phyloP scores from a whole-genome alignment of 2,113 vertebrate species.

The Dipodomys spectabilis region DNA sequence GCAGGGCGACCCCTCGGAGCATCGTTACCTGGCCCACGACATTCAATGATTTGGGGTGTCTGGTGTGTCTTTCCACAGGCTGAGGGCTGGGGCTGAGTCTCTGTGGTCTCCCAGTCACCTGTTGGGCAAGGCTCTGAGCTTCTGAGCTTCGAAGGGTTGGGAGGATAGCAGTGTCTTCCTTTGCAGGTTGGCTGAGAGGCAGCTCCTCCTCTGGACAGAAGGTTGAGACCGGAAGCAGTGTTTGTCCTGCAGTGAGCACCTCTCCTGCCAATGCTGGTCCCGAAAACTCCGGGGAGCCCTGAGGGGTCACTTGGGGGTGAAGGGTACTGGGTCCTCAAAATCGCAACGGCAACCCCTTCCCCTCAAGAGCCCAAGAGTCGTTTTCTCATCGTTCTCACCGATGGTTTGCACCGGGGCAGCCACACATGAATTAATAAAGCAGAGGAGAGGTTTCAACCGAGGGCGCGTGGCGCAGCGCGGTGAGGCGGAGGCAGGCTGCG shows the following conservation, averaged over 20 bases:
- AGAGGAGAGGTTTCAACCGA: too few species aligned
- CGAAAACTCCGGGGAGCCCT: too few species aligned
- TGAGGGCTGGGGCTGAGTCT: not conserved
- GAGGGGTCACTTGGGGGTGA: not conserved
- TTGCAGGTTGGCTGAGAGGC: not conserved
- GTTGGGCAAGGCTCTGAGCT: not conserved
- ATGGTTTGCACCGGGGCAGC: too few species aligned
- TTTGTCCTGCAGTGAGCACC: not conserved
- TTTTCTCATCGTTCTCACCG: too few species aligned
- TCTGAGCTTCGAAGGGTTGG: not conserved
- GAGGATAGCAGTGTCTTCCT: not conserved
- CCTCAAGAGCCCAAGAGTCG: not conserved
- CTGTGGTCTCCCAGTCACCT: not conserved
- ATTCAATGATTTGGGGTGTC: not conserved
- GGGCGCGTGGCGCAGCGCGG: too few species aligned
- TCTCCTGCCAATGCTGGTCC: not conserved
- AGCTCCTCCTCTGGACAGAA: not conserved
- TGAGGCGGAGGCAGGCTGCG: too few species aligned
- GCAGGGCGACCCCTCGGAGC: too few species aligned
- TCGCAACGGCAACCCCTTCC: accelerated
- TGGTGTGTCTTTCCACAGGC: not conserved
- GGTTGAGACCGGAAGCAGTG: accelerated
- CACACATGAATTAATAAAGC: too few species aligned
- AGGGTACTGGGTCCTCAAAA: not conserved
- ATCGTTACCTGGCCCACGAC: accelerated